phyloP scores from a whole-genome alignment of 2,888 invertebrate genomes.

The Fragum whitleyi region DNA sequence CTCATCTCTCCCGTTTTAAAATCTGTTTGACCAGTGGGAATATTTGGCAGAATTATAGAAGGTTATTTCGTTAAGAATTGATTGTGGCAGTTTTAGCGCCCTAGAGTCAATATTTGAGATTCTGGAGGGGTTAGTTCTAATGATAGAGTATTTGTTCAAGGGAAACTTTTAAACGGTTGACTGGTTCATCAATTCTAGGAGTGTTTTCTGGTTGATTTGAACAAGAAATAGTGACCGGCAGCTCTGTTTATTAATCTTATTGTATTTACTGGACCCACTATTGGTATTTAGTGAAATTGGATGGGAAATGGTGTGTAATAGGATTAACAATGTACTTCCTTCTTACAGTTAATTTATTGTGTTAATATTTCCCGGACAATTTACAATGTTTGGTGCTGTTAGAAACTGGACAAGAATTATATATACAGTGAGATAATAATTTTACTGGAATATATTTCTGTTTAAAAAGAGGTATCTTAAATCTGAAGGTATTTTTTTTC shows the following conservation, averaged over 20 bases:
- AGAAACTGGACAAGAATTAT: too few relatives aligned
- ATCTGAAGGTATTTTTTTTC: too few relatives aligned
- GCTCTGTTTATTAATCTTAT: neutral
- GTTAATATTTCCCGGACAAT: too few relatives aligned
- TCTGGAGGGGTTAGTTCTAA: slow-evolving; percentile 12
- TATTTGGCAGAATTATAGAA: neutral
- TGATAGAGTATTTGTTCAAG: slow-evolving; percentile 24
- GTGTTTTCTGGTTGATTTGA: slow-evolving; percentile 1
- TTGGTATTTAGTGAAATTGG: neutral
- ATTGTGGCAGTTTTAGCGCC: slow-evolving; percentile 27
- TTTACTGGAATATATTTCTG: too few relatives aligned
- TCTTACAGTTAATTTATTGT: too few relatives aligned
- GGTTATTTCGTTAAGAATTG: neutral
- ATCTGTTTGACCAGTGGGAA: too few relatives aligned
- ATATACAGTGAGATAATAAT: too few relatives aligned
- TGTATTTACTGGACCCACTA: neutral
- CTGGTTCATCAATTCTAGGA: slow-evolving; percentile 11
- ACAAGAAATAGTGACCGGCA: neutral
- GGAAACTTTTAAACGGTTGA: slow-evolving; percentile 21
- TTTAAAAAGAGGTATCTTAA: too few relatives aligned
- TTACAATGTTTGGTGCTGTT: too few relatives aligned
- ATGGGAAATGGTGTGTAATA: neutral
- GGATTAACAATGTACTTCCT: neutral
- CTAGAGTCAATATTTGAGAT: slow-evolving; percentile 22
- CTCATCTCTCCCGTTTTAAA: too few relatives aligned